Percentiles rank a stretch among this genome's conserved stretches.
phyloP scores from a whole-genome alignment of 2,888 invertebrate species.

The Anorthoa munda region DNA sequence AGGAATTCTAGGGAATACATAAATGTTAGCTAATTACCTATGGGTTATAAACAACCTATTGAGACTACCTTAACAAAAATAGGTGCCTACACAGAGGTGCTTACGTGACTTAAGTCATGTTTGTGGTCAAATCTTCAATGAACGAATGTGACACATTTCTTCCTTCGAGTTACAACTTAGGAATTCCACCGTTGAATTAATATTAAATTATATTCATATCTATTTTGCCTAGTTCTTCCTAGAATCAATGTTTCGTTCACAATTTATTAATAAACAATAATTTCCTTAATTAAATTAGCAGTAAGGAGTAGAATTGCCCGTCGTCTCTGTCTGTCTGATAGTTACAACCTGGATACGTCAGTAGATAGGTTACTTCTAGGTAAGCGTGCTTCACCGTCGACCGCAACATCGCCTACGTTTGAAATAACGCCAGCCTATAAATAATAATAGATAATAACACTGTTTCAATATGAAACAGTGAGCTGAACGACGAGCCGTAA shows the following conservation, averaged over 20 bases:
- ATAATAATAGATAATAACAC: too few relatives aligned
- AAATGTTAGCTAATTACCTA: too few relatives aligned
- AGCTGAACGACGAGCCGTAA: too few relatives aligned
- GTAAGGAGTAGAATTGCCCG: too few relatives aligned
- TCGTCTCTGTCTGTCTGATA: too few relatives aligned
- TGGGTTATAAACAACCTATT: neutral
- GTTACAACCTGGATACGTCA: too few relatives aligned
- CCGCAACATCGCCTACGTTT: too few relatives aligned
- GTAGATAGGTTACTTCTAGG: too few relatives aligned
- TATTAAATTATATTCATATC: neutral
- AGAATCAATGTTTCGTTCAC: neutral
- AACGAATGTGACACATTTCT: neutral
- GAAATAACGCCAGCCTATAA: too few relatives aligned
- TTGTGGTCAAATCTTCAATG: slow-evolving; percentile 3
- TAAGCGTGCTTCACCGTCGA: too few relatives aligned
- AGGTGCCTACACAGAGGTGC: neutral
- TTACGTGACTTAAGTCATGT: slow-evolving; percentile 21
- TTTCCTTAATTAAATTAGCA: neutral
- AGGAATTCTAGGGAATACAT: too few relatives aligned
- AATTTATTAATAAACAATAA: neutral
- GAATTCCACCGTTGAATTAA: neutral
- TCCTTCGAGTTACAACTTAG: neutral
- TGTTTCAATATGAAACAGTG: too few relatives aligned
- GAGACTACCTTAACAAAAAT: neutral
- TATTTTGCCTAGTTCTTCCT: neutral